Percentiles rank a stretch among this genome's conserved stretches.
Evolutionary conservation across 2,888 invertebrate species (phyloP).

Genomic region (Cetonia aurata): DNA sequence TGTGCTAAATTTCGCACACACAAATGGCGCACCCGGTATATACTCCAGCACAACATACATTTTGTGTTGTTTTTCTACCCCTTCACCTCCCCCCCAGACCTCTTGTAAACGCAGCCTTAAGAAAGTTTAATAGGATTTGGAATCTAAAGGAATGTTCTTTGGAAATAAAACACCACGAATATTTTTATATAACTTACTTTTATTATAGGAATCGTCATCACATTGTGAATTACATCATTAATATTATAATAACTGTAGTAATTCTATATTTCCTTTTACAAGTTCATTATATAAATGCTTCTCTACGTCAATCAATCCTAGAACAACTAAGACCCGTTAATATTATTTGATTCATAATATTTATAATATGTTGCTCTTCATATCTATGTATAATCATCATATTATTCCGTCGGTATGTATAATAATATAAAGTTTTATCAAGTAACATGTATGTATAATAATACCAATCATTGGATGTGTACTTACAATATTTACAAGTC

Average conservation of each 20-base stretch:
- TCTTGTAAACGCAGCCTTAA: too few relatives aligned
- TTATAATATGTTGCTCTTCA: conserved; percentile 12
- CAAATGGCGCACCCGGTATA: too few relatives aligned
- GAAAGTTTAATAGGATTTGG: too few relatives aligned
- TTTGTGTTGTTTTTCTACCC: too few relatives aligned
- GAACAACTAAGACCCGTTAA: conserved; percentile 47
- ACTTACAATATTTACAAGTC: conserved; percentile 4
- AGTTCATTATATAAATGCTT: conserved; percentile 29
- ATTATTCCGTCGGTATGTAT: conserved; percentile 5
- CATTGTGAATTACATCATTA: conserved; percentile 46
- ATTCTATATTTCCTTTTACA: too few relatives aligned
- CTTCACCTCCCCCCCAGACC: too few relatives aligned
- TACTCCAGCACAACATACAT: too few relatives aligned
- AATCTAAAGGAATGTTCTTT: too few relatives aligned
- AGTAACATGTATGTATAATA: too few relatives aligned
- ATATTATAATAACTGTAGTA: conserved; percentile 31
- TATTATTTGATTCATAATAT: conserved; percentile 43
- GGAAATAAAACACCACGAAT: conserved; percentile 24
- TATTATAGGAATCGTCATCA: conserved; percentile 48
- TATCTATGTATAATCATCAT: conserved; percentile 43
- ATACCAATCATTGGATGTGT: too few relatives aligned
- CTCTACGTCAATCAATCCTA: conserved; percentile 40
- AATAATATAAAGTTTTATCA: too few relatives aligned
- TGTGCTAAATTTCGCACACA: too few relatives aligned
- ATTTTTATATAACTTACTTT: conserved; percentile 46